Conservation (phyloP, 2,113 vertebrate genomes). For the Elephantulus edwardii region DNA sequence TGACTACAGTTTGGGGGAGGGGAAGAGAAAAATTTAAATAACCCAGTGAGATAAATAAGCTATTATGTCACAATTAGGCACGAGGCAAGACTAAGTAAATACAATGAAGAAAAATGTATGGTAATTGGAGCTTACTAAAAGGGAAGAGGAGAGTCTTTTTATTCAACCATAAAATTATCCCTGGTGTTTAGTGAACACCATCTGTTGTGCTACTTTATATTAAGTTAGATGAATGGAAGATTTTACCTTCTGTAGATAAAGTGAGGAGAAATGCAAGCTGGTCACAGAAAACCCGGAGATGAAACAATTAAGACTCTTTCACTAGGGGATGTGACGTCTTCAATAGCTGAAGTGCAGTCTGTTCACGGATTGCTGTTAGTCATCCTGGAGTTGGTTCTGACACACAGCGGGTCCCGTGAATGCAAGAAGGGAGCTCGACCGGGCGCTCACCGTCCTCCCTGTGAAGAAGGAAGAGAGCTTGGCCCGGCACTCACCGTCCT, state of each 20-base stretch:
- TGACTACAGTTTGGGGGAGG: neutral
- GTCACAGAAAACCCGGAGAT: neutral
- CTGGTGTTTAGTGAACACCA: neutral
- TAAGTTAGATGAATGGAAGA: conserved; percentile 18
- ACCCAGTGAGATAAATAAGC: neutral
- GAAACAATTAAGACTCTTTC: neutral
- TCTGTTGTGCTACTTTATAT: conserved; percentile 28
- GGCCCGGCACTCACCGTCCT: too few relatives aligned
- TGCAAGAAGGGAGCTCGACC: too few relatives aligned
- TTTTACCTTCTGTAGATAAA: neutral
- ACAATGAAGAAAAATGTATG: conserved; percentile 26
- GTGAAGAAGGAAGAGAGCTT: too few relatives aligned
- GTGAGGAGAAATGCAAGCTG: neutral
- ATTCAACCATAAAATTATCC: neutral
- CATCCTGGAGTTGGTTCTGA: too few relatives aligned
- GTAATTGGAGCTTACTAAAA: conserved; percentile 8
- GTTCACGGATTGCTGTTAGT: neutral
- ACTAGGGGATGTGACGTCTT: neutral
- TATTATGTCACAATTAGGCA: neutral
- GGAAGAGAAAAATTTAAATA: neutral
- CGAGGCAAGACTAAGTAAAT: conserved; percentile 2
- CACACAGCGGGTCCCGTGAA: too few relatives aligned
- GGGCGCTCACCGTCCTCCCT: too few relatives aligned
- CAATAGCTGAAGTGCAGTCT: neutral
- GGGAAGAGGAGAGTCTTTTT: neutral